These are phyloP conservation scores for Helarctos malayanus DNA, from an alignment of 2,797 vertebrate species.

Conservation along the genomic window DNA sequence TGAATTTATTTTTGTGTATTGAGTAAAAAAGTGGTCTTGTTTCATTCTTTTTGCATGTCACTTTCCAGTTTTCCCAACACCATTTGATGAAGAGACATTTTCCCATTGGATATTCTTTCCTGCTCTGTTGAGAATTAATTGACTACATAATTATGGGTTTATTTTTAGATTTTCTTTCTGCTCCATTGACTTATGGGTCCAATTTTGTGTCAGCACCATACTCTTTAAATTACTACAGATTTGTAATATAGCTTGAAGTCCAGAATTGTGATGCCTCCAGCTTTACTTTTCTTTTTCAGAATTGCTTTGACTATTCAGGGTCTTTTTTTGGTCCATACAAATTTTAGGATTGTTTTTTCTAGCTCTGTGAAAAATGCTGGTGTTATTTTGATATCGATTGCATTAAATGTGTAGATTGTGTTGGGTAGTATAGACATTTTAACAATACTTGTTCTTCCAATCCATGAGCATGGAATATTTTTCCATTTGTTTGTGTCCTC, in stretches of 20 bases:
- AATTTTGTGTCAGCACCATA: background rate
- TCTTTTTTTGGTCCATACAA: background rate
- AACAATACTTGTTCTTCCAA: background rate
- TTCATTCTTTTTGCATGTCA: too few relatives aligned
- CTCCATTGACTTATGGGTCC: background rate
- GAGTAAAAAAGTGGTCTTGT: too few relatives aligned
- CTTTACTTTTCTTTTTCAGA: background rate
- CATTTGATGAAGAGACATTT: background rate
- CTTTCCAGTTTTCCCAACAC: background rate
- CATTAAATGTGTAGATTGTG: background rate
- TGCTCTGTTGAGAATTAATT: background rate
- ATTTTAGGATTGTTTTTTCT: background rate
- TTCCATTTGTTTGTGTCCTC: background rate
- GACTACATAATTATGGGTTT: background rate
- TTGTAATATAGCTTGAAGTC: background rate
- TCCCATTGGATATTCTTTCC: background rate
- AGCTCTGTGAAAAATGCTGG: background rate
- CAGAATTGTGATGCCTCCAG: background rate
- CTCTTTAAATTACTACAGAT: background rate
- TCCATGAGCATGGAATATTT: background rate
- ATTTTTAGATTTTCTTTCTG: background rate
- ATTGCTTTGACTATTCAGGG: background rate
- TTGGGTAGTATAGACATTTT: background rate
- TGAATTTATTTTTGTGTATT: too few relatives aligned
- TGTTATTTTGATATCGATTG: background rate